These are phyloP conservation scores for Caenorhabditis latens DNA, from an alignment of 1,140 invertebrate genomes.

Conservation along the genomic window DNA sequence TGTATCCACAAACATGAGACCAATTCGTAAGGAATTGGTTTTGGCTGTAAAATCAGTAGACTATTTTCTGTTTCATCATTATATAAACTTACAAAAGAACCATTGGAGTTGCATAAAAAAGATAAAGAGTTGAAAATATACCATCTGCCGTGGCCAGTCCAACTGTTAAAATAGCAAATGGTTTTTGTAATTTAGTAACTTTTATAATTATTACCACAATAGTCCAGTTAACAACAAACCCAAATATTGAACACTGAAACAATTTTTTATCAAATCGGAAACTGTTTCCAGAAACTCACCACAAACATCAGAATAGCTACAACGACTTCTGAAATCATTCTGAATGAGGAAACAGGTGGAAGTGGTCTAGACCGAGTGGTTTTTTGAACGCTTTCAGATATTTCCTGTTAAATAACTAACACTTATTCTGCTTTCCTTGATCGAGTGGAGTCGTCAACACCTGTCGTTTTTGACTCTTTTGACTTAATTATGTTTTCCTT, in stretches of 20 bases:
- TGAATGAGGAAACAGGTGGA: neutral
- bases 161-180: slow-evolving; percentile 28
- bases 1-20: neutral
- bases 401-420: neutral
- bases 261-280: neutral
- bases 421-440: neutral
- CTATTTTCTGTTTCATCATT: neutral
- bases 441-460: neutral
- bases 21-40: neutral
- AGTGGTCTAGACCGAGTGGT: neutral
- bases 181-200: slow-evolving; percentile 10
- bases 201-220: slow-evolving; percentile 1
- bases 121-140: neutral
- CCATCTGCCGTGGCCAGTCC: neutral
- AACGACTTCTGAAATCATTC: slow-evolving; percentile 1
- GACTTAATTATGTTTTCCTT: neutral
- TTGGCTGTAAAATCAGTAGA: neutral
- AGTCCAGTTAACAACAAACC: neutral
- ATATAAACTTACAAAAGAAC: neutral
- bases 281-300: neutral
- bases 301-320: neutral
- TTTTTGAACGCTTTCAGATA: neutral
- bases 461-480: neutral
- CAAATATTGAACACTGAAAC: neutral
- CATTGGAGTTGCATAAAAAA: slow-evolving; percentile 41